These are phyloP conservation scores for Machimus atricapillus DNA, from an alignment of 2,888 invertebrate genomes.

Conservation along the genomic window DNA sequence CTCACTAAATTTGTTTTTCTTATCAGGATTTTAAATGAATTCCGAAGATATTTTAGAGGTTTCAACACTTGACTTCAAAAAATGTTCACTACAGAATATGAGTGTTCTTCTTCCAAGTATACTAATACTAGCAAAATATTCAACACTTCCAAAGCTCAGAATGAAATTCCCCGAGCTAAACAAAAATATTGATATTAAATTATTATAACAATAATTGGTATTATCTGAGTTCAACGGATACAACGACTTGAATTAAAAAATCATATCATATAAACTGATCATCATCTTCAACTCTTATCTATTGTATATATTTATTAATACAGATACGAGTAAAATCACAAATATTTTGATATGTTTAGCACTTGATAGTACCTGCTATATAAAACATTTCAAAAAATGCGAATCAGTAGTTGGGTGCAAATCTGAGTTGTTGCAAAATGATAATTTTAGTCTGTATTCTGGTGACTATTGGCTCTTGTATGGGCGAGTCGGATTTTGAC, in stretches of 20 bases:
- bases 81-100: too few relatives aligned
- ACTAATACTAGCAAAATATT: neutral
- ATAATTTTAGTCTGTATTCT: neutral
- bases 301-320: neutral
- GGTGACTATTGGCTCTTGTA: neutral
- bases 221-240: neutral
- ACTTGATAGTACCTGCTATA: neutral
- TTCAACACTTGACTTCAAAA: too few relatives aligned
- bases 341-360: too few relatives aligned
- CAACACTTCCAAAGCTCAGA: neutral
- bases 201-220: neutral
- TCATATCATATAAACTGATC: neutral
- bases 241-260: neutral
- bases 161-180: neutral
- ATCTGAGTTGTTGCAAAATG: neutral
- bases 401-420: neutral
- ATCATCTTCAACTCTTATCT: neutral
- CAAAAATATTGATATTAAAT: neutral
- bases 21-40: too few relatives aligned
- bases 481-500: neutral
- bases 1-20: too few relatives aligned
- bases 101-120: too few relatives aligned
- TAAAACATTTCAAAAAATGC: neutral
- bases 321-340: neutral
- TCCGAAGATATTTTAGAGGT: too few relatives aligned